Percentiles rank a stretch among this genome's conserved stretches.
These are phyloP conservation scores for Sminthurinus aureus DNA, from an alignment of 2,888 invertebrate species.

Conservation along the genomic window DNA sequence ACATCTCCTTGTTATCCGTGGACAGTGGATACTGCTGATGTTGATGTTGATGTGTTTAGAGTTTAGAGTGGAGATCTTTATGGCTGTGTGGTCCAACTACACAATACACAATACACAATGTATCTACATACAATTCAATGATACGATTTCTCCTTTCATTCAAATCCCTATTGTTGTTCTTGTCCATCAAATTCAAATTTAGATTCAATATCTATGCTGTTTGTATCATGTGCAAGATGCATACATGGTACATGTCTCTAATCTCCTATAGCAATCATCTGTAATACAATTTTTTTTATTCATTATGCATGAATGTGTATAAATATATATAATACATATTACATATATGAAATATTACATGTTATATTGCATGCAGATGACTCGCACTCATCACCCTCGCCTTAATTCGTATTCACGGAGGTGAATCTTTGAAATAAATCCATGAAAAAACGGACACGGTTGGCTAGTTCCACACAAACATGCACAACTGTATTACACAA, in stretches of 20 bases:
- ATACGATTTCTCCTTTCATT: slow-evolving; percentile 30
- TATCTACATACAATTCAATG: slow-evolving; percentile 1
- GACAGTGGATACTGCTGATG: too few species aligned
- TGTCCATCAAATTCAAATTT: not conserved
- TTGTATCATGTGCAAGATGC: too few species aligned
- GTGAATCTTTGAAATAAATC: slow-evolving; percentile 2
- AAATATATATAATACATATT: not conserved
- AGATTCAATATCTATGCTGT: not conserved
- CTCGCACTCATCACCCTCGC: not conserved
- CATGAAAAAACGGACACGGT: slow-evolving; percentile 20
- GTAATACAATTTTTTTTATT: not conserved
- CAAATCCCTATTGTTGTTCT: not conserved
- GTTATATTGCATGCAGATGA: not conserved
- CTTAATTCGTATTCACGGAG: not conserved
- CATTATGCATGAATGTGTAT: not conserved
- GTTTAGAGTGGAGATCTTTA: not conserved
- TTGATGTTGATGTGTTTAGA: too few species aligned
- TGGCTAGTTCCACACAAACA: slow-evolving; percentile 12
- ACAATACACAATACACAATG: slow-evolving; percentile 21
- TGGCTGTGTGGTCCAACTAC: slow-evolving; percentile 36
- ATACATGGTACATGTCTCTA: not conserved
- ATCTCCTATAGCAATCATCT: not conserved
- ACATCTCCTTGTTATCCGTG: not conserved
- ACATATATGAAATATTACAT: not conserved
- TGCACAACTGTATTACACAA: not conserved